phyloP scores from a whole-genome alignment of 2,888 invertebrate genomes.

The Rhorus exstirpatorius region DNA sequence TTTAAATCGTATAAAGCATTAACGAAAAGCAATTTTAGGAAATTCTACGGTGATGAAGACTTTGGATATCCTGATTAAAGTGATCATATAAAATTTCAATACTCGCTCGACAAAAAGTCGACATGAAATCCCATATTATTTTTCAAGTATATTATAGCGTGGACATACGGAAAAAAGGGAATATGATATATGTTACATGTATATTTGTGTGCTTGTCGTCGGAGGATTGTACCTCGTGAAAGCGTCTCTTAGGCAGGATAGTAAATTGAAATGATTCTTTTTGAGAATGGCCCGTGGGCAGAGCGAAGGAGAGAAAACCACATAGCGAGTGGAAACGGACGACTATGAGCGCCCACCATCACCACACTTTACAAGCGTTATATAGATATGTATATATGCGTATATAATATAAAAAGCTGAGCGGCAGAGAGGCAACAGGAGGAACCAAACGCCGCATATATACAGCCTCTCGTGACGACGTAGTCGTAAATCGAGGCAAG shows the following conservation, averaged over 20 bases:
- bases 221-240: constrained; percentile 31
- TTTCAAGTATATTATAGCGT: too few species aligned
- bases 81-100: too few species aligned
- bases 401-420: constrained; percentile 43
- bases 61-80: too few species aligned
- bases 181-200: neutral
- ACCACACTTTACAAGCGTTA: neutral
- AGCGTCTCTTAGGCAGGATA: constrained; percentile 66
- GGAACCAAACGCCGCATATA: constrained; percentile 67
- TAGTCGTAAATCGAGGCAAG: constrained; percentile 84
- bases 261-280: constrained; percentile 84
- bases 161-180: too few species aligned
- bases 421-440: constrained; percentile 68
- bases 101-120: too few species aligned
- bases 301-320: constrained; percentile 67
- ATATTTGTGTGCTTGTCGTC: constrained; percentile 29
- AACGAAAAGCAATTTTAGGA: too few species aligned
- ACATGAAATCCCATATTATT: too few species aligned
- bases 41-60: too few species aligned
- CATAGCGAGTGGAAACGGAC: constrained; percentile 58
- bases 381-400: neutral
- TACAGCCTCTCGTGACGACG: constrained; percentile 80
- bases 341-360: constrained; percentile 41
- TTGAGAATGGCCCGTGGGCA: constrained; percentile 74
- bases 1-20: too few species aligned